A percentile compares a stretch with the other conserved stretches of the same genome.
phyloP scores from a whole-genome alignment of 2,113 vertebrate species.

The Odobenus rosmarus region DNA sequence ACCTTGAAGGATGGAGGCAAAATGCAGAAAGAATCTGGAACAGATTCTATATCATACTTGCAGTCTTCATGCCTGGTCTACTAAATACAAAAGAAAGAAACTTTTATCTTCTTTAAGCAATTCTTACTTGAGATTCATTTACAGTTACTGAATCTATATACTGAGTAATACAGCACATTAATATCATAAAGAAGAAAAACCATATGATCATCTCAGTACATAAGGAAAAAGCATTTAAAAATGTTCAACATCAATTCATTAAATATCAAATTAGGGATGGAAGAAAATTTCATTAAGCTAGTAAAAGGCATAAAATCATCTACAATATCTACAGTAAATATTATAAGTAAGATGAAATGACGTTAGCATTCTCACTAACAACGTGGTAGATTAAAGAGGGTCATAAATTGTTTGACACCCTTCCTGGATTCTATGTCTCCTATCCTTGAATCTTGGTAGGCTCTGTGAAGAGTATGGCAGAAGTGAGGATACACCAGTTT shows the following conservation, averaged over 20 bases:
- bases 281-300: background rate
- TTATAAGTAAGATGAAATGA: background rate
- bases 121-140: background rate
- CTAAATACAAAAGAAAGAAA: background rate
- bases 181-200: background rate
- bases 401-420: background rate
- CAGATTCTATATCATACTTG: background rate
- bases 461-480: background rate
- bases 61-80: background rate
- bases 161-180: background rate
- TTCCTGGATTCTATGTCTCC: background rate
- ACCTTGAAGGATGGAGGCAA: background rate
- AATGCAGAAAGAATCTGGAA: background rate
- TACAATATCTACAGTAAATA: background rate
- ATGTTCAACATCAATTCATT: background rate
- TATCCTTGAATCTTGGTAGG: background rate
- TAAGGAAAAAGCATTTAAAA: background rate
- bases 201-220: background rate
- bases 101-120: background rate
- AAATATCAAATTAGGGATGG: background rate
- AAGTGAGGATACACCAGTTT: background rate
- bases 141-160: background rate
- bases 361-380: background rate
- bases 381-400: background rate
- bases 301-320: background rate